These are phyloP conservation scores for Mesorhabditis belari DNA, from an alignment of 2,888 invertebrate genomes.

Conservation along the genomic window DNA sequence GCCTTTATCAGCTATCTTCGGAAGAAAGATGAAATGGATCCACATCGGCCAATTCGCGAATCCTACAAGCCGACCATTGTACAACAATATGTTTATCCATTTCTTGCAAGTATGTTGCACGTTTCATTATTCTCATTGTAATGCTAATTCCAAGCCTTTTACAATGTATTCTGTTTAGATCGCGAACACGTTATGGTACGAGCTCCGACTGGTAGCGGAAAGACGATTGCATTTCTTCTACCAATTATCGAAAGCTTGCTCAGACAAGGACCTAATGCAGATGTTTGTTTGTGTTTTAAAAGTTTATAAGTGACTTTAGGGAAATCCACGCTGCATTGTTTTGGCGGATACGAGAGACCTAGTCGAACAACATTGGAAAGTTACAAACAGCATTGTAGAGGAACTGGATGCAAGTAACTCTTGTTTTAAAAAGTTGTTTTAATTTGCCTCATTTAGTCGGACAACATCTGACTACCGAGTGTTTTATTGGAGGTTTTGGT, in stretches of 20 bases:
- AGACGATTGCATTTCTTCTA: not conserved
- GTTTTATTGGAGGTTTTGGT: not conserved
- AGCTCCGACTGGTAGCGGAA: not conserved
- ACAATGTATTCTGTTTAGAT: not conserved
- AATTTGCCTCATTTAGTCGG: too few relatives aligned
- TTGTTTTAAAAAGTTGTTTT: too few relatives aligned
- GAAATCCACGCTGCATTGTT: not conserved
- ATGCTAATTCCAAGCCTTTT: not conserved
- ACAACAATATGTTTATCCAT: not conserved
- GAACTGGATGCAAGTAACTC: not conserved
- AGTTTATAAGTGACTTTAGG: not conserved
- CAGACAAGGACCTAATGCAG: not conserved
- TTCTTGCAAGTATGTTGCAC: not conserved
- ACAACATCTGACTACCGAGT: not conserved
- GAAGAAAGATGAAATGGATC: not conserved
- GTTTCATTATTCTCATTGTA: not conserved
- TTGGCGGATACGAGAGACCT: not conserved
- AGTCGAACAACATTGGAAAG: not conserved
- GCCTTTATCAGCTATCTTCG: not conserved
- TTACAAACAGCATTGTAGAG: not conserved
- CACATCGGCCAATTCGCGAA: too few relatives aligned
- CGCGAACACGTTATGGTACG: not conserved
- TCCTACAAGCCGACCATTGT: too few relatives aligned
- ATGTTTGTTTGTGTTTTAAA: not conserved
- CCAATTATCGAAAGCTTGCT: not conserved